Base-by-base conservation (phyloP, 2,113 vertebrate genomes). In the human region DNA sequence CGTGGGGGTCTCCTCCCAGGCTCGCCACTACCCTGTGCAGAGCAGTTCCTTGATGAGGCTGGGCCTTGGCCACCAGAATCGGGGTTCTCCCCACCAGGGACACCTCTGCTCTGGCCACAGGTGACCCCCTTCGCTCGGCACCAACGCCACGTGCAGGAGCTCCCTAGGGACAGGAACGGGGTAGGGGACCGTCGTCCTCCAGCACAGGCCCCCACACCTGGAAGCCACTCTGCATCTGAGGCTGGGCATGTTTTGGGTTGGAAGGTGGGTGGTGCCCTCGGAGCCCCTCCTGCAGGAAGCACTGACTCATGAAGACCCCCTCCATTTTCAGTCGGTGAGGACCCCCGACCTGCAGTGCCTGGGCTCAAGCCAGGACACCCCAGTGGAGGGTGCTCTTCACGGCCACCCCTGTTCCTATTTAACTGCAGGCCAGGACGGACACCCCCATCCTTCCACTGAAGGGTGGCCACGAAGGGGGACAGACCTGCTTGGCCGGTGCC, bases 21-120 rank as follows among this genome's bases (percentile, higher is more conserved):
- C 10, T 20, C 0, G 4, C 4, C 7, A 17, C 13, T n/a, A 78
- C 16, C 25, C 30, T 79, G 17, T 0, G 0, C 43, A 57, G 45
- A 32, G 55, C 0, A 11, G 14, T 12, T 75, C 57, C 52, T 9
- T 6, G 23, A 84, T 4, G 13, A 10, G 52, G n/a, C 45, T 20
- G 22, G 79, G 18, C n/a, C 23, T n/a, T 32, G 61, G 61, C 59
- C 61, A 64, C 61, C 61, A 64, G 64, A 68, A 9, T 32, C 16
- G 6, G 32, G 35, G 17, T 20, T 82, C 59, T 35, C 79, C 52
- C 14, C 16, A 8, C 25, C 32, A 79, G 52, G 66, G 25, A 30
- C 23, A 55, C 25, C 50, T 70, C 70, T 13, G 4, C 50, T 70
- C 43, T 9, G 12, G 57, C 20, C 83, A 79, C 25, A 45, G 43